phyloP scores from a whole-genome alignment of 2,113 vertebrate species.

The Aspidoscelis tigris region DNA sequence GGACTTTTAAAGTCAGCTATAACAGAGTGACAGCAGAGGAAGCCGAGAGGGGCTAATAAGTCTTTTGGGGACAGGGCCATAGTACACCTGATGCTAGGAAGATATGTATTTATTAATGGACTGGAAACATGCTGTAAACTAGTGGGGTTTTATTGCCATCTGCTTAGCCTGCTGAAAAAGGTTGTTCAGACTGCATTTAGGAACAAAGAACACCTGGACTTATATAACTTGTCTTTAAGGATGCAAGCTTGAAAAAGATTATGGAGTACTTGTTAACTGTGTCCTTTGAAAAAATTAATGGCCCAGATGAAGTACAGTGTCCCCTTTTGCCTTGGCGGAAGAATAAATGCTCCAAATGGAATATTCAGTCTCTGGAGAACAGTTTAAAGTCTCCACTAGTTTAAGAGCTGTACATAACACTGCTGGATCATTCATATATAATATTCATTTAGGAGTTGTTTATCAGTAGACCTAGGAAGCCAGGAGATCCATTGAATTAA shows the following conservation, averaged over 20 bases:
- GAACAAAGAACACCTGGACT: background rate
- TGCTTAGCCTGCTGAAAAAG: background rate
- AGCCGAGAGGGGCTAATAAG: no score
- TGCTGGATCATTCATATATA: background rate
- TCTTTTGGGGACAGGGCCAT: no score
- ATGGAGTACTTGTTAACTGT: background rate
- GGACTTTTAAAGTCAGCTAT: no score
- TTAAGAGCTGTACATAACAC: background rate
- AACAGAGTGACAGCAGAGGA: no score
- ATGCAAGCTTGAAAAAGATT: background rate
- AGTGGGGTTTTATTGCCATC: background rate
- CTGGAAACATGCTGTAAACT: background rate
- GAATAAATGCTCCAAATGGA: background rate
- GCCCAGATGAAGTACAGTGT: background rate
- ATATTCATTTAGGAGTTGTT: background rate
- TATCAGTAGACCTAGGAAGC: background rate
- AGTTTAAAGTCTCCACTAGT: background rate
- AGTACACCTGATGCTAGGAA: background rate
- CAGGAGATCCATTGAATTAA: background rate
- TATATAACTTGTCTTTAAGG: background rate
- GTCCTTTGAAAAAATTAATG: background rate
- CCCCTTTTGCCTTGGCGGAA: background rate
- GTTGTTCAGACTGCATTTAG: background rate
- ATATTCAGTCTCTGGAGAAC: background rate
- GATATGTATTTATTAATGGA: background rate